These are phyloP conservation scores for Echinops telfairi DNA, from an alignment of 2,113 vertebrate genomes.

Conservation along the genomic window DNA sequence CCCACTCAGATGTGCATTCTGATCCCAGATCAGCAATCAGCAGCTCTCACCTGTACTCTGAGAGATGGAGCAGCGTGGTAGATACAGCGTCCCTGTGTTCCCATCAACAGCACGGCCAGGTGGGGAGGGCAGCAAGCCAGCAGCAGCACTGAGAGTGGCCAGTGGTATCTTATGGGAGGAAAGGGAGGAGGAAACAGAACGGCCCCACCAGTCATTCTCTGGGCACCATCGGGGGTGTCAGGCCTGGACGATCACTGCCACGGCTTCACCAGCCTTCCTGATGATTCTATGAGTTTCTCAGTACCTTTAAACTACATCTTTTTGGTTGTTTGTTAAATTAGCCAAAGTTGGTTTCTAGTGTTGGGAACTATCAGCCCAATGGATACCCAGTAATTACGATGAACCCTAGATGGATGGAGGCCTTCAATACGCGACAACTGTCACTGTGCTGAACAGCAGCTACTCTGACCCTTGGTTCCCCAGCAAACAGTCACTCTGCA, in stretches of 20 bases:
- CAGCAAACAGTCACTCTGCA: not conserved
- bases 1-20: not conserved
- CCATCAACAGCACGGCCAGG: not conserved
- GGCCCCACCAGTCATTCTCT: not conserved
- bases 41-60: not conserved
- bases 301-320: not conserved
- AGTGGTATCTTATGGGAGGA: not conserved
- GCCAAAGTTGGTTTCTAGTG: not conserved
- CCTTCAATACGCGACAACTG: not conserved
- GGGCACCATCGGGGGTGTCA: not conserved
- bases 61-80: not conserved
- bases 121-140: too few relatives aligned
- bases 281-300: not conserved
- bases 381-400: not conserved
- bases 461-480: not conserved
- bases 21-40: not conserved
- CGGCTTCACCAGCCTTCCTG: not conserved
- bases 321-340: conserved; percentile 22
- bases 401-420: not conserved
- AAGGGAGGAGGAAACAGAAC: not conserved
- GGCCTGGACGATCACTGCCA: not conserved
- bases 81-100: not conserved
- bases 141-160: too few relatives aligned
- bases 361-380: not conserved
- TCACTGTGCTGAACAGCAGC: not conserved